phyloP scores from a whole-genome alignment of 2,797 vertebrate species.

The Hippoglossus hippoglossus region DNA sequence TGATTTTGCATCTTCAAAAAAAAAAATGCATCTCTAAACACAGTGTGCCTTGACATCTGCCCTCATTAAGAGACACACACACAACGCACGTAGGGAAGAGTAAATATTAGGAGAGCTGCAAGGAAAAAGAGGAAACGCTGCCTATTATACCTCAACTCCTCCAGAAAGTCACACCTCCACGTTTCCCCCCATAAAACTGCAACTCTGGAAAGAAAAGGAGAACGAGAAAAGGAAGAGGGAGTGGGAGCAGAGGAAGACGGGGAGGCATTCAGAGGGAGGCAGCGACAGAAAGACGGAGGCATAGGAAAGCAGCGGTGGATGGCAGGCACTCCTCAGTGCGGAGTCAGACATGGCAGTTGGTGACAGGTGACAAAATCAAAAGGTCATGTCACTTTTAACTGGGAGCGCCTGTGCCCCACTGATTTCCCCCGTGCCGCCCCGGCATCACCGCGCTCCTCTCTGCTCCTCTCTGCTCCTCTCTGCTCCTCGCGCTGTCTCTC shows the following conservation, averaged over 20 bases:
- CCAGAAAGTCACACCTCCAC: constrained; percentile 73
- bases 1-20: constrained; percentile 59
- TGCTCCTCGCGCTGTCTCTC: constrained; percentile 49
- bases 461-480: constrained; percentile 31
- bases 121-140: constrained; percentile 62
- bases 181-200: constrained; percentile 48
- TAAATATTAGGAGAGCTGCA: constrained; percentile 71
- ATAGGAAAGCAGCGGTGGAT: constrained; percentile 74
- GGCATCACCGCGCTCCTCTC: constrained; percentile 64
- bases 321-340: constrained; percentile 79
- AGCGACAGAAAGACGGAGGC: constrained; percentile 63
- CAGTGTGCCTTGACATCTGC: constrained; percentile 76
- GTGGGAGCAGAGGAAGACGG: constrained; percentile 77
- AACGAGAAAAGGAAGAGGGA: constrained; percentile 72
- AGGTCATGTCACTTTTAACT: constrained; percentile 99
- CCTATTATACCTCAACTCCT: constrained; percentile 74
- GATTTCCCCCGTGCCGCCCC: constrained; percentile 93
- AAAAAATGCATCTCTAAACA: constrained; percentile 61
- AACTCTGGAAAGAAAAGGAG: constrained; percentile 72
- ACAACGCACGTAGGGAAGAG: constrained; percentile 62
- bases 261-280: constrained; percentile 72
- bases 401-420: constrained; percentile 94
- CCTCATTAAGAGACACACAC: constrained; percentile 76
- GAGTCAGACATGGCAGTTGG: constrained; percentile 88
- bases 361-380: constrained; percentile 98